Conservation (phyloP, 2,113 vertebrate genomes). For the Thamnaconus septentrionalis region DNA sequence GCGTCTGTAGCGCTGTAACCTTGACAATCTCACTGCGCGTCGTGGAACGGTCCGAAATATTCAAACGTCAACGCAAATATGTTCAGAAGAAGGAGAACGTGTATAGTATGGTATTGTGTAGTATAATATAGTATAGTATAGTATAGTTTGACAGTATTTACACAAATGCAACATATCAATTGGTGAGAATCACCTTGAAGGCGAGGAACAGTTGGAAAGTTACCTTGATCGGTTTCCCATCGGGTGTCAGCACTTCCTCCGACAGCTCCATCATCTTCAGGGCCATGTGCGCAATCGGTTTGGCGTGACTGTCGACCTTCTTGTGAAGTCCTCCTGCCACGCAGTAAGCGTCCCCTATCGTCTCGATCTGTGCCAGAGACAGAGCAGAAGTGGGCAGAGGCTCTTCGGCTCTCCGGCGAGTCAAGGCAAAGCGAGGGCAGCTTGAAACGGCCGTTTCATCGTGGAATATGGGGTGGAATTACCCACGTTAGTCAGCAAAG, state of each 20-base stretch:
- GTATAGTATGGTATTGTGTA: too few relatives aligned
- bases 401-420: slow-evolving; percentile 8
- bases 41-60: neutral
- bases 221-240: slow-evolving; percentile 95
- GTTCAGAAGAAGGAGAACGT: neutral
- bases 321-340: slow-evolving; percentile 94
- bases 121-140: too few relatives aligned
- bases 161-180: too few relatives aligned
- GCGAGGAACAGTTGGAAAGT: slow-evolving; percentile 28
- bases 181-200: neutral
- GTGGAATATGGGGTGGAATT: too few relatives aligned
- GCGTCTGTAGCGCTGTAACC: neutral
- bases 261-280: slow-evolving; percentile 99
- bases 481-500: too few relatives aligned
- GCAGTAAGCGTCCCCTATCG: slow-evolving; percentile 97
- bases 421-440: slow-evolving; percentile 9
- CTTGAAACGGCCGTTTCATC: neutral
- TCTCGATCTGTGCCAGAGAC: slow-evolving; percentile 88
- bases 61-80: neutral
- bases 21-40: neutral
- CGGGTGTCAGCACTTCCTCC: slow-evolving; percentile 95
- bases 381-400: neutral
- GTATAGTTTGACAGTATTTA: too few relatives aligned
- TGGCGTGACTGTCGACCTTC: slow-evolving; percentile 94
- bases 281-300: slow-evolving; percentile 96